These are phyloP conservation scores for Glaucomys volans DNA, from an alignment of 2,113 vertebrate species.

Conservation along the genomic window DNA sequence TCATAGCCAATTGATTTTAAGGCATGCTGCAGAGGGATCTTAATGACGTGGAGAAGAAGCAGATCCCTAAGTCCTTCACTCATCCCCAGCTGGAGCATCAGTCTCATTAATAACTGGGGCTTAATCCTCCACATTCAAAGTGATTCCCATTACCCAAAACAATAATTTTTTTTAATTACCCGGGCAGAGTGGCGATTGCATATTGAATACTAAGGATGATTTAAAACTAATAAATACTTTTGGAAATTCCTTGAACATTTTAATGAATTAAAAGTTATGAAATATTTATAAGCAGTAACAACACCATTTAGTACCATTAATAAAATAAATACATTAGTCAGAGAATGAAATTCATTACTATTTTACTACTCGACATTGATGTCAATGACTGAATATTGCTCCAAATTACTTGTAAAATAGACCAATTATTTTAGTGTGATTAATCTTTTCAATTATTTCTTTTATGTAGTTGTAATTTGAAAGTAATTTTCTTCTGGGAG, in stretches of 20 bases:
- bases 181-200: conserved; percentile 61
- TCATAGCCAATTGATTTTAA: conserved; percentile 16
- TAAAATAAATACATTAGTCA: conserved; percentile 89
- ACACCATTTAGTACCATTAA: conserved; percentile 87
- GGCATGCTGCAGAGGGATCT: background rate
- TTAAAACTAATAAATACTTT: conserved; percentile 86
- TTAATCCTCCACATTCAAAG: conserved; percentile 74
- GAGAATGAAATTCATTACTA: conserved; percentile 83
- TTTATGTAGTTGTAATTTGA: conserved; percentile 82
- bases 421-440: conserved; percentile 84
- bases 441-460: conserved; percentile 86
- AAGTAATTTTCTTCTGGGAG: conserved; percentile 78
- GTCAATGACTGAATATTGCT: conserved; percentile 85
- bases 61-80: background rate
- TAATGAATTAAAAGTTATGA: conserved; percentile 88
- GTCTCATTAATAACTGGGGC: conserved; percentile 72
- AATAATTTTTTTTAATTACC: conserved; percentile 80
- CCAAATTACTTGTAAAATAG: conserved; percentile 87
- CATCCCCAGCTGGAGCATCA: background rate
- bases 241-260: conserved; percentile 84
- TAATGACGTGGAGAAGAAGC: background rate
- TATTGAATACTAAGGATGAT: conserved; percentile 77
- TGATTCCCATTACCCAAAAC: conserved; percentile 74
- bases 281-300: conserved; percentile 86
- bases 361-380: conserved; percentile 88